Conservation (phyloP, 2,113 vertebrate genomes). For the Sebastes schlegelii region DNA sequence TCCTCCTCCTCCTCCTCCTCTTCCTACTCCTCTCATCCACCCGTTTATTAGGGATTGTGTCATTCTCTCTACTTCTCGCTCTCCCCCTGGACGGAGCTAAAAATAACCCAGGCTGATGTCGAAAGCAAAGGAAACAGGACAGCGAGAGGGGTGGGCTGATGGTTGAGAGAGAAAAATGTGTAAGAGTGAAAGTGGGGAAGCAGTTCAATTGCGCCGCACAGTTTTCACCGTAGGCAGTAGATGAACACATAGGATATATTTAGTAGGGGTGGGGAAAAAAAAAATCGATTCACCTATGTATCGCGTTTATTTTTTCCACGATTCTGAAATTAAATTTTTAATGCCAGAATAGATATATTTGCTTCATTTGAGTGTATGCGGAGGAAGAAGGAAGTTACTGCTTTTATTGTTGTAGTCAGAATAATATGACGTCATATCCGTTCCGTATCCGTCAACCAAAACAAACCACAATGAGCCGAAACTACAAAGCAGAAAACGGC, state of each 20-base stretch:
- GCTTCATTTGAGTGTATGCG: no score
- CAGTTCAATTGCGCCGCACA: not conserved
- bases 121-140: slow-evolving; percentile 43
- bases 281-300: no score
- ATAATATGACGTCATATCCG: no score
- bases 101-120: slow-evolving; percentile 72
- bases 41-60: slow-evolving; percentile 59
- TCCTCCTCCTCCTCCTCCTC: slow-evolving; percentile 33
- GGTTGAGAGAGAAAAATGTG: slow-evolving; percentile 10
- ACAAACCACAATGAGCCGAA: no score
- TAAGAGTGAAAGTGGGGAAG: slow-evolving; percentile 12
- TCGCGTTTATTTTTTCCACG: no score
- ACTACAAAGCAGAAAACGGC: no score
- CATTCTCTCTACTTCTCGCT: slow-evolving; percentile 37
- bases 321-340: no score
- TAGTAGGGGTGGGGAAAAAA: not conserved
- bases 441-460: no score
- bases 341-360: no score
- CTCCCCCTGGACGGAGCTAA: slow-evolving; percentile 66
- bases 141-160: slow-evolving; percentile 8
- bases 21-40: slow-evolving; percentile 34
- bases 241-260: not conserved
- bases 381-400: no score
- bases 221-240: not conserved
- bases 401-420: no score